These are phyloP conservation scores for Nanorana parkeri DNA, from an alignment of 2,113 vertebrate species.

Conservation along the genomic window DNA sequence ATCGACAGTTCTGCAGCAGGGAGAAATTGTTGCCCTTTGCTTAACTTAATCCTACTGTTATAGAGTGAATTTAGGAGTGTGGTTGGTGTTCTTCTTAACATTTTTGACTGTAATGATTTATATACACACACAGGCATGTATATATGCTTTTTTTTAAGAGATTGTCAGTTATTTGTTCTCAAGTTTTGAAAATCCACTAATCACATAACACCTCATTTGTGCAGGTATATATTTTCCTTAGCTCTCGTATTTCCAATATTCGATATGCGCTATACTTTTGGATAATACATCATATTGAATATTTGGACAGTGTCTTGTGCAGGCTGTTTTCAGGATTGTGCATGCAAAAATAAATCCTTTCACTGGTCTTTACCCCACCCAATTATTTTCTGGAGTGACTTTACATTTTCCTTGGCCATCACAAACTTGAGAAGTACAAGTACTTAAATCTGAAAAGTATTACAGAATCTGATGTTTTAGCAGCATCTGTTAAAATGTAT, in stretches of 20 bases:
- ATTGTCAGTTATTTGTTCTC: not conserved
- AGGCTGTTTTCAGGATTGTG: constrained; percentile 19
- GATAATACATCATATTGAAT: constrained; percentile 32
- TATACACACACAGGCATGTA: too few relatives aligned
- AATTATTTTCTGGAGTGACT: constrained; percentile 41
- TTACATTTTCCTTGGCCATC: constrained; percentile 16
- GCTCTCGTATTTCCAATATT: constrained; percentile 20
- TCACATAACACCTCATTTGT: constrained; percentile 27
- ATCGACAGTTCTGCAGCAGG: too few relatives aligned
- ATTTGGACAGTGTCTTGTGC: constrained; percentile 17
- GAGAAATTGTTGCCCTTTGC: too few relatives aligned
- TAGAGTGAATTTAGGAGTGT: too few relatives aligned
- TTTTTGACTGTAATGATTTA: too few relatives aligned
- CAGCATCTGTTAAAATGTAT: too few relatives aligned
- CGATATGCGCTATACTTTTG: constrained; percentile 12
- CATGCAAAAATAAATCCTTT: constrained; percentile 11
- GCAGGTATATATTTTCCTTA: constrained; percentile 5
- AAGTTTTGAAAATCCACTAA: constrained; percentile 2
- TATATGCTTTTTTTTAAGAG: too few relatives aligned
- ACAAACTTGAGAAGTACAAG: not conserved
- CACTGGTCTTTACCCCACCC: constrained; percentile 19
- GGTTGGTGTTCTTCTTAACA: too few relatives aligned
- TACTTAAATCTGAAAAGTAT: constrained; percentile 5
- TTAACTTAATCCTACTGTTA: too few relatives aligned
- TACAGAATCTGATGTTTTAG: constrained; percentile 7